Conservation (phyloP, 2,113 vertebrate species). For the Phalacrocorax aristotelis region DNA sequence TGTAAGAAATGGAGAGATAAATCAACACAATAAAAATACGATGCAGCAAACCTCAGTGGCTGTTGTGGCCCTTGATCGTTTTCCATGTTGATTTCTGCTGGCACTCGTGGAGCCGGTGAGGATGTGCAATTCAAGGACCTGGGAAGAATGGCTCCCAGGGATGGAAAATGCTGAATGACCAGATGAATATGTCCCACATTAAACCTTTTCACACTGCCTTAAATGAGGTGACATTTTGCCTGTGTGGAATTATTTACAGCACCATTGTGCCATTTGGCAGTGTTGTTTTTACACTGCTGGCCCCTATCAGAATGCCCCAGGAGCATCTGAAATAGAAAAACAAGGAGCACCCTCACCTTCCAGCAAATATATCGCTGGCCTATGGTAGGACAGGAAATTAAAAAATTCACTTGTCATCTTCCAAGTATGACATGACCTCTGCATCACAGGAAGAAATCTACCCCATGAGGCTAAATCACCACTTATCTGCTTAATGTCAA, state of each 20-base stretch:
- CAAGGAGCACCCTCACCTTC: not conserved
- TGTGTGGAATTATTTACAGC: not conserved
- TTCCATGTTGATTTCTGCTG: not conserved
- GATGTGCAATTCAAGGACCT: not conserved
- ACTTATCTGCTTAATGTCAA: conserved; percentile 54
- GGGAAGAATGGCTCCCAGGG: not conserved
- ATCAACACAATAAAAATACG: not conserved
- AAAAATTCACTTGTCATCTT: conserved; percentile 17
- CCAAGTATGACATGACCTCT: not conserved
- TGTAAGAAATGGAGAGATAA: conserved; percentile 26
- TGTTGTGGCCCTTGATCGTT: not conserved
- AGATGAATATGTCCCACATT: not conserved
- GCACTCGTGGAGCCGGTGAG: not conserved
- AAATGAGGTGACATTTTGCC: not conserved
- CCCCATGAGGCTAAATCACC: conserved; percentile 45
- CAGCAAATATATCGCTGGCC: not conserved
- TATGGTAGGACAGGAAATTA: not conserved
- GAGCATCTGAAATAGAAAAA: not conserved
- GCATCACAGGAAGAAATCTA: not conserved
- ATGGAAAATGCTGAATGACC: not conserved
- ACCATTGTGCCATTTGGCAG: not conserved
- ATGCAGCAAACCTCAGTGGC: not conserved
- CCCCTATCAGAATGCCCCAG: not conserved
- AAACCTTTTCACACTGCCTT: not conserved
- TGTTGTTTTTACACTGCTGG: not conserved